Base-by-base conservation (phyloP, 2,888 invertebrate species). In the Clanis bilineata region DNA sequence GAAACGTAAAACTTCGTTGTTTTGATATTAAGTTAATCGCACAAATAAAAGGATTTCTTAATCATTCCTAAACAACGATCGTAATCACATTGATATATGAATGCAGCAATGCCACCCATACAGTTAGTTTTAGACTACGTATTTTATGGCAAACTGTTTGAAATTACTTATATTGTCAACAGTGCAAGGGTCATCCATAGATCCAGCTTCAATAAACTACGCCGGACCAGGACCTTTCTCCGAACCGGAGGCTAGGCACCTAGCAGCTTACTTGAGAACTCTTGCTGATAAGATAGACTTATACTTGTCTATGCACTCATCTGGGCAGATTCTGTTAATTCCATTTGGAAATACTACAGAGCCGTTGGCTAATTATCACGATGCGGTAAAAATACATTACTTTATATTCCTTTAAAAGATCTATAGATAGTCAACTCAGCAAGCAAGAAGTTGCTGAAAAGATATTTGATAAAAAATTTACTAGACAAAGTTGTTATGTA, bases 271-370 rank as follows among this genome's bases (percentile, higher is more conserved):
- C 72, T 88, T 96, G 18, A 70, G 69, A 0, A 79, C 90, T 0
- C 71, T 95, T 58, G 80, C 88, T 10, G 81, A 87, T 15, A 80
- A 90, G 54, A 85, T 95, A 15, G 93, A 93, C 39, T 82, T 94
- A 39, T 97, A 96, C 75, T 77, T 97, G 1, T 93, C 95, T 0
- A 94, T 96, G 76, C 97, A 97, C 79, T 95, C 96, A 0, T 96
- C 93, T 70, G 94, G 95, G 0, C 96, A 97, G 71, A 85, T 94
- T 36, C 77, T 96, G 22, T 80, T 96, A 56, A 80, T 95, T 59
- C 96, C 96, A 0, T 96, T 95, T 78, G 96, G 96, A 0, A 94
- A 95, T 70, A 94, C 94, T 0, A 80, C 80, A 0, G 83, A 86
- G 0, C 93, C 93, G 61, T 76, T 94, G 18, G 93, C 92, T 0